Conservation (phyloP, 2,797 vertebrate species). For the Holocentrus rufus region DNA sequence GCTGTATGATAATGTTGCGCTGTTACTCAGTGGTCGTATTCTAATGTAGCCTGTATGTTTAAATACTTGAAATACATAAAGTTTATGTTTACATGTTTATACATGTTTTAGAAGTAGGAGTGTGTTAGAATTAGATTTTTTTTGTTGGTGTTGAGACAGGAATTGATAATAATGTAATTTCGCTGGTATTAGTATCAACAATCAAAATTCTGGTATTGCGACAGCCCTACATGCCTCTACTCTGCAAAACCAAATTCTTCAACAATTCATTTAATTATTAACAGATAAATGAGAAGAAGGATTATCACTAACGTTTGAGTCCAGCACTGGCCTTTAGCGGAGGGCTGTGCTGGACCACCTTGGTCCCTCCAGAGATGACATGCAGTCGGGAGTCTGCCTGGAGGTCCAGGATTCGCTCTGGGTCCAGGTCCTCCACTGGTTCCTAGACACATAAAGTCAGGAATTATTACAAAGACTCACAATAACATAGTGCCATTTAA, state of each 20-base stretch:
- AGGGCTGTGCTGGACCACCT: conserved; percentile 94
- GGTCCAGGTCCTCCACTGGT: conserved; percentile 91
- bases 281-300: conserved; percentile 9
- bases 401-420: conserved; percentile 87
- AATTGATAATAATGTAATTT: too few species aligned
- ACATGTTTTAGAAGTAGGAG: too few species aligned
- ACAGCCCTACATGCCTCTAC: too few species aligned
- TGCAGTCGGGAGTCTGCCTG: conserved; percentile 90
- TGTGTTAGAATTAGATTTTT: too few species aligned
- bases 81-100: too few species aligned
- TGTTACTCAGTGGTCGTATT: too few species aligned
- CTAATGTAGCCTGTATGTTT: too few species aligned
- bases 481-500: neutral
- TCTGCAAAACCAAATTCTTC: neutral
- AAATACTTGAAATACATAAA: too few species aligned
- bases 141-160: too few species aligned
- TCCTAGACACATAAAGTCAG: conserved; percentile 81
- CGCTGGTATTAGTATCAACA: too few species aligned
- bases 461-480: conserved; percentile 3
- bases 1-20: too few species aligned
- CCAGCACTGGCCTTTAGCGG: conserved; percentile 91
- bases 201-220: too few species aligned
- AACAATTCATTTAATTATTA: neutral
- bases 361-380: conserved; percentile 94
- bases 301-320: conserved; percentile 86